Percentiles rank a stretch among this genome's conserved stretches.
phyloP scores from a whole-genome alignment of 2,888 invertebrate genomes.

The Drosophila paranaensis region DNA sequence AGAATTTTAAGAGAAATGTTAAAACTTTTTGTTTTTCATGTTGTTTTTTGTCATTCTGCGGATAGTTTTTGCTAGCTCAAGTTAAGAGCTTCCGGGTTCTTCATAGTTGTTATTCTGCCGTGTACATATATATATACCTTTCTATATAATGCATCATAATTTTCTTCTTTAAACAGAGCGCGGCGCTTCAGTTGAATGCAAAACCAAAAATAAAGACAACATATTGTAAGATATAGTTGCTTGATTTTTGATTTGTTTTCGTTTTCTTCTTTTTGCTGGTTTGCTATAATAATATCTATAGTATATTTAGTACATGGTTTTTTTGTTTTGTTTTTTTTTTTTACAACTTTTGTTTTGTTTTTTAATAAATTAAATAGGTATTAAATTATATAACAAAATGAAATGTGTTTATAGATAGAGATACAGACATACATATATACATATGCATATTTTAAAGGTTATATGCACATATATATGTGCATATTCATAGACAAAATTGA shows the following conservation, averaged over 20 bases:
- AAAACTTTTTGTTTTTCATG: slow-evolving; percentile 31
- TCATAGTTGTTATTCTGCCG: slow-evolving; percentile 30
- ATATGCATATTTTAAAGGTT: slow-evolving; percentile 38
- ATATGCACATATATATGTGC: slow-evolving; percentile 32
- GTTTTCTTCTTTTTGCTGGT: slow-evolving; percentile 19
- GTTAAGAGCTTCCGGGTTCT: slow-evolving; percentile 13
- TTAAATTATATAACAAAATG: slow-evolving; percentile 71
- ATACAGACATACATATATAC: background rate
- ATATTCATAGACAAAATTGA: slow-evolving; percentile 22
- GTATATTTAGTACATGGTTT: slow-evolving; percentile 55
- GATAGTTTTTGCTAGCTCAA: slow-evolving; percentile 47
- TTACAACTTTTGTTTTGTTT: slow-evolving; percentile 53
- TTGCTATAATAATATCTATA: slow-evolving; percentile 48
- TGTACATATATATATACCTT: slow-evolving; percentile 60
- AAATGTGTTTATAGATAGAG: slow-evolving; percentile 19
- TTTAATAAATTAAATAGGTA: slow-evolving; percentile 68
- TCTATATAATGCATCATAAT: slow-evolving; percentile 76
- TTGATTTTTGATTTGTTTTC: slow-evolving; percentile 27
- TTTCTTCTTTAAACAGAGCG: slow-evolving; percentile 44
- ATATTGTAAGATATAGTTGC: slow-evolving; percentile 42
- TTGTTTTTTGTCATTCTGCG: slow-evolving; percentile 50
- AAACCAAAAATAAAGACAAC: slow-evolving; percentile 10
- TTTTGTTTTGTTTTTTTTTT: slow-evolving; percentile 64
- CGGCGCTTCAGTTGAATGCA: slow-evolving; percentile 55
- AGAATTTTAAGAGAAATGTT: slow-evolving; percentile 21